These are phyloP conservation scores for Astropecten irregularis DNA, from an alignment of 53 echinoderm and acorn worm species.

Conservation along the genomic window DNA sequence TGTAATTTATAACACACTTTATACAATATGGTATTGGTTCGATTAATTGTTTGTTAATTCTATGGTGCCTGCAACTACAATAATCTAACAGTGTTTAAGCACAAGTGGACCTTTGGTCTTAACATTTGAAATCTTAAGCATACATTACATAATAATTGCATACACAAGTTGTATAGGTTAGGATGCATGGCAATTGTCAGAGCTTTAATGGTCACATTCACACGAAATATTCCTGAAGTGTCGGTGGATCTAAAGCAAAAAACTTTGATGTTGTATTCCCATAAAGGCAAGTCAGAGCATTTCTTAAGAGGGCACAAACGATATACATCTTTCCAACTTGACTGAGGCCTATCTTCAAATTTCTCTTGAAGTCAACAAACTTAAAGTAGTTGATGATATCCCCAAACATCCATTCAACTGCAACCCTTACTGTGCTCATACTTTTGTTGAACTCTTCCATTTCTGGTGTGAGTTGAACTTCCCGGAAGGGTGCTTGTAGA, in stretches of 20 bases:
- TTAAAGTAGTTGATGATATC: slow-evolving; percentile 20
- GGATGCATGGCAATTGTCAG: too few species aligned
- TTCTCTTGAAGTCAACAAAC: too few species aligned
- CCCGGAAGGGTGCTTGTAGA: slow-evolving; percentile 23
- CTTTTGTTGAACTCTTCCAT: slow-evolving; percentile 22
- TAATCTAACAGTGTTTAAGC: too few species aligned
- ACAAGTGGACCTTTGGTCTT: too few species aligned
- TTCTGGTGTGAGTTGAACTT: background rate
- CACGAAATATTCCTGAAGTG: slow-evolving; percentile 30
- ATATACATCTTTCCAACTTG: background rate
- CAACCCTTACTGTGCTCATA: slow-evolving; percentile 14
- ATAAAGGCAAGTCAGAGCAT: slow-evolving; percentile 38
- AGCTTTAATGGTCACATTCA: too few species aligned
- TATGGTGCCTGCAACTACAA: too few species aligned
- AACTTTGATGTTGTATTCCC: slow-evolving; percentile 16
- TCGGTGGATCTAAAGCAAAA: slow-evolving; percentile 39
- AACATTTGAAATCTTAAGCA: too few species aligned
- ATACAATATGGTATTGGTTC: too few species aligned
- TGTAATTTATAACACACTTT: too few species aligned
- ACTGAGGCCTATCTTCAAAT: slow-evolving; percentile 1
- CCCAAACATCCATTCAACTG: slow-evolving; percentile 50
- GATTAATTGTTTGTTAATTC: too few species aligned
- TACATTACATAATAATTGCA: too few species aligned
- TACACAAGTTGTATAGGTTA: too few species aligned
- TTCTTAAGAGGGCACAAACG: slow-evolving; percentile 30